Evolutionary conservation across 2,888 invertebrate genomes (phyloP), one percentile per base, ranked within the genome.

Genomic region (Erebia aethiops): DNA sequence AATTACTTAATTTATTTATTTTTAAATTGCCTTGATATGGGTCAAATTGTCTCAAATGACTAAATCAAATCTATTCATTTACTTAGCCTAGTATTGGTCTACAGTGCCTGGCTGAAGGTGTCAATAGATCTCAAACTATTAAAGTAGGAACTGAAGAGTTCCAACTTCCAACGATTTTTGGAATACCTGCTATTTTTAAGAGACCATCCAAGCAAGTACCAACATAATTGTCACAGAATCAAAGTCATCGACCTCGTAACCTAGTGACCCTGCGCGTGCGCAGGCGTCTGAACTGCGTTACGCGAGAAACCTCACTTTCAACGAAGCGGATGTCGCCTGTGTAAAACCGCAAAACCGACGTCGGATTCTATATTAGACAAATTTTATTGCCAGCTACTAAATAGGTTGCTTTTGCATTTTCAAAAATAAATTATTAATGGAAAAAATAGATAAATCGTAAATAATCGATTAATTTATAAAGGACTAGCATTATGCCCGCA

Each of bases 271-370:
- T 67, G 64, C 52, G 63, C 86, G 18, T 67, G 64, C 52, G 63
- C 54, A 80, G 77, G 81, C 81, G 76, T 78, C 77, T 84, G 82
- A 87, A 87, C 87, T 78, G 84, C 85, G 83, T 70, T 78, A 79
- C 81, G 81, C 85, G 82, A 82, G 85, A 86, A 81, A 80, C 84
- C 84, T 89, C 87, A 89, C 89, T 90, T 90, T 91, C 88, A 80
- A 81, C 77, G 78, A 86, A 77, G 81, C 89, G 89, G 90, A 89
- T 87, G 82, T 66, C 56, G 14, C 43, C 56, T 66, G n/a, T 57
- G 46, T 61, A 61, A 43, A 57, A 67, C 67, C 58, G 67, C 67
- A 67, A 58, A 56, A 52, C 52, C 54, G 10, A 54, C 54, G 54
- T 18, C 10, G 54, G 10, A 54, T 18, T 18, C 54, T 18, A 18